Conservation (phyloP, 2,888 invertebrate species). For the Megastigmus dorsalis region DNA sequence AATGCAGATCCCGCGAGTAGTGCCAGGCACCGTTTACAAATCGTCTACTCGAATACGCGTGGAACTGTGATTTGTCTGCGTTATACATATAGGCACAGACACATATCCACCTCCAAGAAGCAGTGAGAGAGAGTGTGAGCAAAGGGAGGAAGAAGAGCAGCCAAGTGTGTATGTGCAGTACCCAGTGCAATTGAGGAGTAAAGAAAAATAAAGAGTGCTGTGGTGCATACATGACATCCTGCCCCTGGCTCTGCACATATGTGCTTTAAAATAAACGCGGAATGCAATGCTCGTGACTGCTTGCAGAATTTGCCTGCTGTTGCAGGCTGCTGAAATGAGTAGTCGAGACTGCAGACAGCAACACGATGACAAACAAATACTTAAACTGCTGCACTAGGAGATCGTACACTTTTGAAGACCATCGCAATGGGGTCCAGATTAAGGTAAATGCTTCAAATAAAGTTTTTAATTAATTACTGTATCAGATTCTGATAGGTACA, state of each 20-base stretch:
- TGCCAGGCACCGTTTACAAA: constrained; percentile 33
- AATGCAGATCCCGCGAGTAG: constrained; percentile 13
- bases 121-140: too few relatives aligned
- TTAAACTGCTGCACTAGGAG: constrained; percentile 21
- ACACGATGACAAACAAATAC: constrained; percentile 26
- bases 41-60: background rate
- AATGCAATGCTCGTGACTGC: constrained; percentile 36
- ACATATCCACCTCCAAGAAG: background rate
- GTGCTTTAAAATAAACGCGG: constrained; percentile 38
- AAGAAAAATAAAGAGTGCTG: background rate
- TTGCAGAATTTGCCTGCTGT: background rate
- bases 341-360: background rate
- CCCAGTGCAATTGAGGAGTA: constrained; percentile 8
- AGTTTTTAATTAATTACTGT: background rate
- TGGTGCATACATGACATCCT: constrained; percentile 3
- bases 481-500: too few relatives aligned
- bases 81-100: background rate
- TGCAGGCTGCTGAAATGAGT: constrained; percentile 18
- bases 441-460: constrained; percentile 33
- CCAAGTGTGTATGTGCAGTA: background rate
- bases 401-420: background rate
- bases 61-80: constrained; percentile 11
- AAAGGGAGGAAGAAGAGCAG: constrained; percentile 9
- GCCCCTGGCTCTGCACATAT: constrained; percentile 9
- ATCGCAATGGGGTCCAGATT: constrained; percentile 52